A percentile compares a stretch with the other conserved stretches of the same genome.
phyloP scores from a whole-genome alignment of 2,113 vertebrate species.

The Nothoprocta pentlandii region DNA sequence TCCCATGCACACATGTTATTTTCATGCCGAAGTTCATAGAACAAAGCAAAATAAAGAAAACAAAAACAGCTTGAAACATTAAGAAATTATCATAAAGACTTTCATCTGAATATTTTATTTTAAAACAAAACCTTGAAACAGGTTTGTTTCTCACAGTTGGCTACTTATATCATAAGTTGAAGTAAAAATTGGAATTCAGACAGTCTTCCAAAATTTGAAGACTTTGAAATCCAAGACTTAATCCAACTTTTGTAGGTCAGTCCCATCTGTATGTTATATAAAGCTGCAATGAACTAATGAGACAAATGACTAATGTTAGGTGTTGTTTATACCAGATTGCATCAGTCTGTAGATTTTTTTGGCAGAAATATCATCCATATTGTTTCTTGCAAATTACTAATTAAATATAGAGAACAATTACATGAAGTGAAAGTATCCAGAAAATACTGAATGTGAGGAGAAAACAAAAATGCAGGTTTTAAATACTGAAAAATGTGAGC shows the following conservation, averaged over 20 bases:
- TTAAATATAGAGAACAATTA: background rate
- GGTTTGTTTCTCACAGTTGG: background rate
- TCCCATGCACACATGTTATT: background rate
- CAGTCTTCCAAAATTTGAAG: background rate
- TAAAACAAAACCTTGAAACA: background rate
- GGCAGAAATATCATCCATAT: background rate
- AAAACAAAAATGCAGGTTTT: background rate
- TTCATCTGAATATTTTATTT: background rate
- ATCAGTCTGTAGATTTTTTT: background rate
- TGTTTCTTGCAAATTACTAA: background rate
- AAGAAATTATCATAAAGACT: background rate
- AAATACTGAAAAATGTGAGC: background rate
- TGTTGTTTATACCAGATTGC: slow-evolving; percentile 15
- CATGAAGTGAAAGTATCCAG: background rate
- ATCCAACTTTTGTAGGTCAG: background rate
- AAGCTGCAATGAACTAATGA: background rate
- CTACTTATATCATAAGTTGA: background rate
- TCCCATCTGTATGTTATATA: background rate
- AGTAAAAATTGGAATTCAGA: background rate
- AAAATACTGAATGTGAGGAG: background rate
- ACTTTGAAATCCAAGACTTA: background rate
- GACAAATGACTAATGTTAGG: background rate
- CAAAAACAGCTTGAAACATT: background rate
- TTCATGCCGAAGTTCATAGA: background rate
- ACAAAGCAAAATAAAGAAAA: background rate